Conservation (phyloP, 2,797 vertebrate species). For the Eospalax fontanierii region DNA sequence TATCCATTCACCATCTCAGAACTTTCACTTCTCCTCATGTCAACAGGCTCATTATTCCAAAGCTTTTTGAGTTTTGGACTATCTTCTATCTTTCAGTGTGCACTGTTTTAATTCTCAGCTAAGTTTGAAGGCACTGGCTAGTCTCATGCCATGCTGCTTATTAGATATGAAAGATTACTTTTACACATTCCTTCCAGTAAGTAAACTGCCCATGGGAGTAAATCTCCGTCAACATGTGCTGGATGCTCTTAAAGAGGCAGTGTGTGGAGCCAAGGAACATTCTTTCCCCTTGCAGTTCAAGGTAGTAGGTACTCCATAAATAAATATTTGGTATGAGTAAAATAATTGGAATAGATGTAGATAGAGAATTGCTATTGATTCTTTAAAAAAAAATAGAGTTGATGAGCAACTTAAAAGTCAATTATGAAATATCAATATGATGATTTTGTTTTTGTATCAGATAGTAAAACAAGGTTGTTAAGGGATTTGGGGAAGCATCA, state of each 20-base stretch:
- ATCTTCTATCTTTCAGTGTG: background rate
- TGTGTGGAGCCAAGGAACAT: too few species aligned
- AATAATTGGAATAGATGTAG: background rate
- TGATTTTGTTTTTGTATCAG: background rate
- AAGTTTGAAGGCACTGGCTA: background rate
- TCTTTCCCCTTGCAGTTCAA: background rate
- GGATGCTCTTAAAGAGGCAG: rapidly evolving
- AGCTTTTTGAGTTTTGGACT: background rate
- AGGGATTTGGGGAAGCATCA: background rate
- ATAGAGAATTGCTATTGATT: background rate
- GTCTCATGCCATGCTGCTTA: background rate
- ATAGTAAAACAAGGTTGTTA: background rate
- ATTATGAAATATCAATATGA: background rate
- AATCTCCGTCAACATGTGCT: background rate
- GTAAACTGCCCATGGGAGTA: background rate
- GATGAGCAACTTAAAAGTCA: background rate
- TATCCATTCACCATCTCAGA: rapidly evolving
- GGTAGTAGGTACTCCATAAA: background rate
- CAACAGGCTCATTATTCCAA: too few species aligned
- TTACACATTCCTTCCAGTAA: background rate
- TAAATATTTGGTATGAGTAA: background rate
- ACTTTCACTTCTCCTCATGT: background rate
- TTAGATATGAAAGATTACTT: background rate
- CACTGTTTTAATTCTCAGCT: background rate
- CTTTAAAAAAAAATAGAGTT: background rate